A percentile compares a stretch with the other conserved stretches of the same genome.
Conservation (phyloP, 1,140 invertebrate genomes). For the Drosophila guanche region DNA sequence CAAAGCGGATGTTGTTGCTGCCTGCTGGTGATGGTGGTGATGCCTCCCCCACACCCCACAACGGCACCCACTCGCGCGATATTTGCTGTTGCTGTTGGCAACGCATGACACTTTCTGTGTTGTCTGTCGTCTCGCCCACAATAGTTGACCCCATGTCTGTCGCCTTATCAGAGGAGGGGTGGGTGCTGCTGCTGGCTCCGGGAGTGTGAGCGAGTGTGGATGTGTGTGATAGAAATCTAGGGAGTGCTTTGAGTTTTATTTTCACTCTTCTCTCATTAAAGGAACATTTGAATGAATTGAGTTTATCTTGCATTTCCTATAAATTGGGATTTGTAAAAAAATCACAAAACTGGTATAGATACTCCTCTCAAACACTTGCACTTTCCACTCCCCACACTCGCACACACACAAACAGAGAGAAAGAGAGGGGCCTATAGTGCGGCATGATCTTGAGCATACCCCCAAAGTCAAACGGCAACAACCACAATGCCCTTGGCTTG, state of each 20-base stretch:
- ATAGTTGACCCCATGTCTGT: conserved; percentile 53
- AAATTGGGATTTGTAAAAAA: neutral
- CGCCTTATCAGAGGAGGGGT: conserved; percentile 46
- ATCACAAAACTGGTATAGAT: conserved; percentile 7
- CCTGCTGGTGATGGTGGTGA: conserved; percentile 24
- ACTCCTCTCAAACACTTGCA: conserved; percentile 26
- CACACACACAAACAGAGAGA: neutral
- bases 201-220: neutral
- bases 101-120: conserved; percentile 62
- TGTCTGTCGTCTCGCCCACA: conserved; percentile 55
- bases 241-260: conserved; percentile 8
- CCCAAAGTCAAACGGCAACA: conserved; percentile 66
- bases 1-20: conserved; percentile 79
- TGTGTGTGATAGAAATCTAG: conserved; percentile 5
- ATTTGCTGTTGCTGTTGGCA: conserved; percentile 51
- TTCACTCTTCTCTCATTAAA: no score
- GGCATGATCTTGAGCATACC: conserved; percentile 62
- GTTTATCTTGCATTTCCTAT: neutral
- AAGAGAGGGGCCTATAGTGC: conserved; percentile 13
- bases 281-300: no score
- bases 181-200: neutral
- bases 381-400: conserved; percentile 17
- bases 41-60: conserved; percentile 18
- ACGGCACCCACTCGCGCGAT: conserved; percentile 60
- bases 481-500: conserved; percentile 67